Conservation (phyloP, 2,113 vertebrate species). For the Lanius collurio region DNA sequence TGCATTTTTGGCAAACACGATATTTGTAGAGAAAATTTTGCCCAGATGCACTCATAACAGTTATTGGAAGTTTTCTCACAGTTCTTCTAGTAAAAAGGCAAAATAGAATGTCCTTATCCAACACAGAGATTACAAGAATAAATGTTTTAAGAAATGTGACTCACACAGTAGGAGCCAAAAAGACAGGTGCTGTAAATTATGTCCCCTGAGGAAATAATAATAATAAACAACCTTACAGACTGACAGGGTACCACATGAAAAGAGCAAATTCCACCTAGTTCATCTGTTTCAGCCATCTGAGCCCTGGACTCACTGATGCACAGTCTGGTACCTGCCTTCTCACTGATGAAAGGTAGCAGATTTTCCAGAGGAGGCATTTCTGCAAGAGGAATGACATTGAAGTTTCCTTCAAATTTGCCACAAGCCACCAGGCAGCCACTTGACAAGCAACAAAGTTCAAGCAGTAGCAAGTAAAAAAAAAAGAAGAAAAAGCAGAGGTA, state of each 20-base stretch:
- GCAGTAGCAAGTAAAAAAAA: neutral
- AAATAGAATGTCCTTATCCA: neutral
- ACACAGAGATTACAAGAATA: neutral
- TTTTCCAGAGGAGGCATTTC: slow-evolving; percentile 24
- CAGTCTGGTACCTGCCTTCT: neutral
- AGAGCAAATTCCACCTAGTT: neutral
- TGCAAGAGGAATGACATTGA: neutral
- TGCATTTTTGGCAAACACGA: neutral
- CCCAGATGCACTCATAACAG: neutral
- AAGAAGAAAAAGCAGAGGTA: neutral
- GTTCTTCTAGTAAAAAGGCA: neutral
- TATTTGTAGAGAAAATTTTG: slow-evolving; percentile 3
- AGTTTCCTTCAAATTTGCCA: neutral
- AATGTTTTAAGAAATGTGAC: neutral
- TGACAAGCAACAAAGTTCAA: slow-evolving; percentile 35
- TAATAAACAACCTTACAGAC: neutral
- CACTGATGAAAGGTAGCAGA: neutral
- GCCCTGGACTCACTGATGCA: neutral
- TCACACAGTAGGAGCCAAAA: neutral
- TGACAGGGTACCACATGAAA: neutral
- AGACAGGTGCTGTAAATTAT: neutral
- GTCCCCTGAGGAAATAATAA: neutral
- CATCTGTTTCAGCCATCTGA: neutral
- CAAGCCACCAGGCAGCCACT: neutral
- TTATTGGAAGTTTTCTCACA: slow-evolving; percentile 3